Base-by-base conservation (phyloP, 2,113 vertebrate species). In the Oreocharis arfaki region DNA sequence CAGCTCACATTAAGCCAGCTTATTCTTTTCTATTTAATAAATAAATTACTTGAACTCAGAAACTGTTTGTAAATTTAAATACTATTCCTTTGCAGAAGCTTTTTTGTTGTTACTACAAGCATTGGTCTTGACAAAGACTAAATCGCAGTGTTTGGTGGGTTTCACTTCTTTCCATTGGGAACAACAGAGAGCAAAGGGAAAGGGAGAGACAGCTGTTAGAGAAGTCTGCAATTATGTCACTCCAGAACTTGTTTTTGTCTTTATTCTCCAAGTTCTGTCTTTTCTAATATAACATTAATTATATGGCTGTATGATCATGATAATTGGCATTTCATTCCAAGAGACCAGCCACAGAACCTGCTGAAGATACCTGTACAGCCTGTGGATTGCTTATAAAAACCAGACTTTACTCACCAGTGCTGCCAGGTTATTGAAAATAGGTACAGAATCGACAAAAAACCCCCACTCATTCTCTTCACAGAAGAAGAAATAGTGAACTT, bases 11-110 rank as follows among this genome's bases (percentile, higher is more conserved):
- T 96, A 96, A 96, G 41, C 8, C 70, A 87, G 23, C 41, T 79
- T 90, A 93, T 61, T 97, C 52, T 91, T 94, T 92, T 92, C 59
- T 77, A 59, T 77, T 95, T 87, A 95, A 81, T 96, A 90, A 96
- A 69, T 35, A 59, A 97, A 95, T 96, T 95, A 87, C 50, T 91
- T 93, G 37, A 97, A 91, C 33, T 91, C 61, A 84, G 75, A 50
- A 94, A 63, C 22, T 92, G 46, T 95, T 96, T 89, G 89, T 39
- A 56, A 57, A 81, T 83, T 86, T 86, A 93, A 95, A 90, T 68
- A 74, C 13, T 69, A 28, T 53, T 95, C 87, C 52, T 84, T 88
- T 90, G 77, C 32, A 74, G 86, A 93, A 90, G 33, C 13, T 87
- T 94, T 70, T 8, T 16, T 92, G 67, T 85, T 89, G 52, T 83